Evolutionary conservation across 2,888 invertebrate species (phyloP).

Genomic region (Nowickia ferox): DNA sequence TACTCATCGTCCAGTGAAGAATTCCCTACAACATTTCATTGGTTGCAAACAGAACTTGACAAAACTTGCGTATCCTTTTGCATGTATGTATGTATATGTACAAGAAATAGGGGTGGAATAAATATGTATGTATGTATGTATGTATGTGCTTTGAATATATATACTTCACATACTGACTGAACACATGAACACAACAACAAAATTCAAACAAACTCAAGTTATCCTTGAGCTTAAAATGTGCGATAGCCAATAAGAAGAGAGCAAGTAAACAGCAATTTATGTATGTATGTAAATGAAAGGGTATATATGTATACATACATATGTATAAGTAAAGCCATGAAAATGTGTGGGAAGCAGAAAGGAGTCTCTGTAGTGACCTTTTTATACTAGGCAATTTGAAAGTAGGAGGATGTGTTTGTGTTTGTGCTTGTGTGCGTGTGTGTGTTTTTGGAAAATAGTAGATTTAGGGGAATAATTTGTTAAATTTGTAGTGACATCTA

Average conservation of each 20-base stretch:
- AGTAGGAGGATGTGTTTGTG: neutral
- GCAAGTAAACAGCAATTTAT: constrained; percentile 27
- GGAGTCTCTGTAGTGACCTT: neutral
- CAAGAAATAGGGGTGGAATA: constrained; percentile 48
- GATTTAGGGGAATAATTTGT: constrained; percentile 4
- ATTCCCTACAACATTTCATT: constrained; percentile 52
- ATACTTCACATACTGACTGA: neutral
- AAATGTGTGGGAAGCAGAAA: neutral
- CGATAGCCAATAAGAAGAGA: constrained; percentile 42
- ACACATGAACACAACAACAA: constrained; percentile 38
- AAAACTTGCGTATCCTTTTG: neutral
- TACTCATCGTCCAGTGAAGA: constrained; percentile 46
- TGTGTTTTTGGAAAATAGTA: neutral
- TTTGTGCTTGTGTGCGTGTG: neutral
- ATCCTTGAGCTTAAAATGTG: constrained; percentile 16
- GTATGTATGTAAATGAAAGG: neutral
- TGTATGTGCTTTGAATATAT: neutral
- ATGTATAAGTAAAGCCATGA: neutral
- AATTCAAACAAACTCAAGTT: constrained; percentile 12
- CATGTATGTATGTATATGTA: neutral
- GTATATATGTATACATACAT: neutral
- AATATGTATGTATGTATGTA: neutral
- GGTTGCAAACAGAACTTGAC: constrained; percentile 19
- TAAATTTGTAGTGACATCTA: constrained; percentile 40
- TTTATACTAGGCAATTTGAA: neutral